These are phyloP conservation scores for Epizoanthus rinbou DNA, from an alignment of 92 coral and sea anemone genomes.

Conservation along the genomic window DNA sequence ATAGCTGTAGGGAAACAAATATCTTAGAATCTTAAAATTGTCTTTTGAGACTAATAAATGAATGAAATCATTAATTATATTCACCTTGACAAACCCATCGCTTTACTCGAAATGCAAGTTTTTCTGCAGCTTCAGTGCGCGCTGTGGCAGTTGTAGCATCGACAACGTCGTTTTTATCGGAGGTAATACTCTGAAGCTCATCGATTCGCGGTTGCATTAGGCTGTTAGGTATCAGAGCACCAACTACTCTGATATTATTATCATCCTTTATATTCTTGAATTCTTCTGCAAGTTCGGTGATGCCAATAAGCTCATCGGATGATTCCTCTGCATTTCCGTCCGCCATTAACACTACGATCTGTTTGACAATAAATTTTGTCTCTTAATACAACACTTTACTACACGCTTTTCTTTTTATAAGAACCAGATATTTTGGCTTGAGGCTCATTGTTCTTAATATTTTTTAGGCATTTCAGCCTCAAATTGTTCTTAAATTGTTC, in stretches of 20 bases:
- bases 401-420: no score
- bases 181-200: constrained; percentile 4
- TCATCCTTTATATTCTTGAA: not conserved
- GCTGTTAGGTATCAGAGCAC: not conserved
- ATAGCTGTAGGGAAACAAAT: no score
- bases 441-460: no score
- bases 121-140: not conserved
- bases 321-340: not conserved
- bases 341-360: not conserved
- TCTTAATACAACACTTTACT: no score
- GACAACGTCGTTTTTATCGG: not conserved
- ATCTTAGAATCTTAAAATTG: no score
- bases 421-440: no score
- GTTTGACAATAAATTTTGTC: not conserved
- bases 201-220: not conserved
- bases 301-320: not conserved
- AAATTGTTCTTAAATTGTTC: no score
- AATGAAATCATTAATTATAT: no score
- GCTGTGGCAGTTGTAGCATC: not conserved
- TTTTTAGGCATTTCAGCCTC: no score
- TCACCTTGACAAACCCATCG: constrained; percentile 20
- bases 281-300: not conserved
- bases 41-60: no score
- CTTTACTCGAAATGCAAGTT: not conserved
- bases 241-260: constrained; percentile 3